Percentiles rank a stretch among this genome's conserved stretches.
Evolutionary conservation across 2,888 invertebrate species (phyloP).

Genomic region (Ectemnius cavifrons): DNA sequence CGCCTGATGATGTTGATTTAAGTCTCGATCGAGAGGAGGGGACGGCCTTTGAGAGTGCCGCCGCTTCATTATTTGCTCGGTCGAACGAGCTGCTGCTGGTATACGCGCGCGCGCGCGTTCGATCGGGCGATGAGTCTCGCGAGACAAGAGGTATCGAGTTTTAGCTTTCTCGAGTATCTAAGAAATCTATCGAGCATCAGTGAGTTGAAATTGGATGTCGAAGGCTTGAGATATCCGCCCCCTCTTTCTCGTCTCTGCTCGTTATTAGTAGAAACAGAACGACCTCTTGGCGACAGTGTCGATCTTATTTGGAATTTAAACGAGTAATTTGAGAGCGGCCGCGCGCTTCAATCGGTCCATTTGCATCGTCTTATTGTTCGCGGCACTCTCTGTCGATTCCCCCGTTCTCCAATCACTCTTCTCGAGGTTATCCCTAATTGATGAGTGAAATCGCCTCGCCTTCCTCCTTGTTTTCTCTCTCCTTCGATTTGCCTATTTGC

Average conservation of each 20-base stretch:
- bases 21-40: conserved; percentile 30
- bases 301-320: conserved; percentile 50
- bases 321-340: conserved; percentile 37
- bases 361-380: no score
- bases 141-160: conserved; percentile 21
- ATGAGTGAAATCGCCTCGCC: no score
- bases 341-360: no score
- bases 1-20: conserved; percentile 58
- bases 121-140: conserved; percentile 21
- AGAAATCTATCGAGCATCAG: conserved; percentile 33
- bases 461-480: no score
- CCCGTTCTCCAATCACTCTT: no score
- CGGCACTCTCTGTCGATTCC: no score
- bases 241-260: background rate
- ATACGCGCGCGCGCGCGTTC: conserved; percentile 30
- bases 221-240: background rate
- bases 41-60: conserved; percentile 16
- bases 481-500: no score
- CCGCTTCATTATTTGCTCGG: conserved; percentile 29
- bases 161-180: conserved; percentile 34
- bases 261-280: conserved; percentile 22
- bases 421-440: no score
- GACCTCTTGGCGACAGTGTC: conserved; percentile 27
- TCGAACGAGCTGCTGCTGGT: no score
- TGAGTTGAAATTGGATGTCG: conserved; percentile 24